Base-by-base conservation (phyloP, 2,888 invertebrate species). In the Eupithecia dodoneata region DNA sequence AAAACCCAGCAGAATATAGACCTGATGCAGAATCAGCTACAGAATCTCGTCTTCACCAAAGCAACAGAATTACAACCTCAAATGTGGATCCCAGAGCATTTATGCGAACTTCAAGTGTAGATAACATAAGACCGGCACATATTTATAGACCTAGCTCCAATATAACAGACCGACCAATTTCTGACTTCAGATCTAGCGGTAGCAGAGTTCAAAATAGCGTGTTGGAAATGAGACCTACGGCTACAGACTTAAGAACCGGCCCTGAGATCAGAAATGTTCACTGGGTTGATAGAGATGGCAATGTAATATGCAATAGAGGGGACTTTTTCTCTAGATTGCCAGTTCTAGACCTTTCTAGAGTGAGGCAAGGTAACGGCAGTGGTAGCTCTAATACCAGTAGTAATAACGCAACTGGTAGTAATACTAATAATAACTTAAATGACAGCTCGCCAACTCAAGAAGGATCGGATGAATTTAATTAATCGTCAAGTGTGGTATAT, bases 311-410 rank as follows among this genome's bases (percentile, higher is more conserved):
- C 12, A 70, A 49, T 70, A 18, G 70, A 47, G 70, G 70, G 6
- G 70, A 70, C 30, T 70, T 70, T 12, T 70, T 70, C 30, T n/a
- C 70, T 12, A 81, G 93, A 18, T 82, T 94, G 71, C 93, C 93
- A 0, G 89, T 91, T 74, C 76, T 91, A 73, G 92, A 93, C 75
- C 76, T 91, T 2, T 88, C 91, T 41, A 89, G 93, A 76, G 86
- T 90, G 13, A 45, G 70, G 59, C 86, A 81, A 45, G 70, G 86
- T 0, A 85, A 82, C 67, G 86, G 86, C 77, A 78, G 77, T 71
- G 72, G 10, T 72, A 67, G 55, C 65, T 49, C 41, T 55, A 66
- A 10, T 44, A 49, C 10, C 59, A 59, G 18, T 44, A 67, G n/a
- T n/a, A 67, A 9, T 66, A 66, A 15, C n/a, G n/a, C n/a, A 0